These are phyloP conservation scores for Pteronotus mesoamericanus DNA, from an alignment of 2,797 vertebrate genomes.

Conservation along the genomic window DNA sequence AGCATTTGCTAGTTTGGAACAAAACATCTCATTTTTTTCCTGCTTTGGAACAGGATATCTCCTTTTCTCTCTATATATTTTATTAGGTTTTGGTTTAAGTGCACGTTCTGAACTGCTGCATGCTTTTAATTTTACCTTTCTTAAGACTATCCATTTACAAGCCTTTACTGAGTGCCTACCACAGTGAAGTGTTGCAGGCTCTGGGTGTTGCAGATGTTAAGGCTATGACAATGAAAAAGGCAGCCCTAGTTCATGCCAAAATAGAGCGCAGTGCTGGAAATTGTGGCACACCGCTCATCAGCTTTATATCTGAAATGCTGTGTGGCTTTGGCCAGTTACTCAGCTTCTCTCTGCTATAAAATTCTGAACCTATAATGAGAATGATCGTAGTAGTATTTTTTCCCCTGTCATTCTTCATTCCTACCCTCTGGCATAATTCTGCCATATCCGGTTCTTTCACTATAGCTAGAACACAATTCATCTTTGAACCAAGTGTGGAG, in stretches of 20 bases:
- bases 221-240: not conserved
- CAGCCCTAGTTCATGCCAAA: not conserved
- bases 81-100: conserved; percentile 4
- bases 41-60: not conserved
- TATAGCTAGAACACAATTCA: not conserved
- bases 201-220: not conserved
- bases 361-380: not conserved
- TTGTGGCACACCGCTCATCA: accelerated
- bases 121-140: conserved; percentile 45
- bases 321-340: not conserved
- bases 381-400: not conserved
- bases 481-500: not conserved
- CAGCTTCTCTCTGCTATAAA: not conserved
- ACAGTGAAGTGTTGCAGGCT: not conserved
- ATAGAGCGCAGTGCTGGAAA: not conserved
- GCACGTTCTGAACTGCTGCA: not conserved
- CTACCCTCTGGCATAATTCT: not conserved
- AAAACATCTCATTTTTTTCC: not conserved
- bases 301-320: not conserved
- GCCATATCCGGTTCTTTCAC: not conserved
- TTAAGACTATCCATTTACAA: not conserved
- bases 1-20: conserved; percentile 28
- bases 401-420: not conserved
- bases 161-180: not conserved
- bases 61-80: not conserved